phyloP scores from a whole-genome alignment of 2,888 invertebrate genomes.

The Bombylius discolor region DNA sequence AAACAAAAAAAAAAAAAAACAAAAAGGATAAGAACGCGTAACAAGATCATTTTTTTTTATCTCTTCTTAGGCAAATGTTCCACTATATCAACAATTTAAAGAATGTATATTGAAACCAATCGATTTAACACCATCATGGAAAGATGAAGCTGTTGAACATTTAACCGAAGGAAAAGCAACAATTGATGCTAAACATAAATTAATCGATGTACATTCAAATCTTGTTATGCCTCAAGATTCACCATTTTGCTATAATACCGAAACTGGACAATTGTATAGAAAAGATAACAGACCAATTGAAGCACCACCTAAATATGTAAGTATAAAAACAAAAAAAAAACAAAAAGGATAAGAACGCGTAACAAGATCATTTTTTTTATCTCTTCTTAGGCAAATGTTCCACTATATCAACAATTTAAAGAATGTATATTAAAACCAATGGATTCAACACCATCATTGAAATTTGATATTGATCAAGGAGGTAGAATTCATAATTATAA shows the following conservation, averaged over 20 bases:
- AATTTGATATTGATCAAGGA: slow-evolving; percentile 57
- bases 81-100: slow-evolving; percentile 22
- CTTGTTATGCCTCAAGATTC: slow-evolving; percentile 26
- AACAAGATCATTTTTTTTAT: not conserved
- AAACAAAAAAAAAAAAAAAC: too few species aligned
- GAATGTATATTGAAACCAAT: slow-evolving; percentile 38
- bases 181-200: too few species aligned
- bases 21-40: too few species aligned
- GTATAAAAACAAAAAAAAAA: too few species aligned
- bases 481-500: slow-evolving; percentile 91
- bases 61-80: slow-evolving; percentile 19
- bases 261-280: slow-evolving; percentile 34
- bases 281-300: slow-evolving; percentile 24
- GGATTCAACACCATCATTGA: slow-evolving; percentile 77
- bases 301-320: slow-evolving; percentile 28
- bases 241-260: slow-evolving; percentile 31
- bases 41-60: not conserved
- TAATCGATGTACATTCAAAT: too few species aligned
- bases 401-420: slow-evolving; percentile 22
- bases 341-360: too few species aligned
- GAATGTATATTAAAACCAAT: slow-evolving; percentile 38
- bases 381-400: slow-evolving; percentile 19
- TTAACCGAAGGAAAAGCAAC: too few species aligned
- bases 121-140: slow-evolving; percentile 77
- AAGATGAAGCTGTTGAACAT: too few species aligned